Conservation (phyloP, 2,888 invertebrate genomes). For the Ochropleura plecta region DNA sequence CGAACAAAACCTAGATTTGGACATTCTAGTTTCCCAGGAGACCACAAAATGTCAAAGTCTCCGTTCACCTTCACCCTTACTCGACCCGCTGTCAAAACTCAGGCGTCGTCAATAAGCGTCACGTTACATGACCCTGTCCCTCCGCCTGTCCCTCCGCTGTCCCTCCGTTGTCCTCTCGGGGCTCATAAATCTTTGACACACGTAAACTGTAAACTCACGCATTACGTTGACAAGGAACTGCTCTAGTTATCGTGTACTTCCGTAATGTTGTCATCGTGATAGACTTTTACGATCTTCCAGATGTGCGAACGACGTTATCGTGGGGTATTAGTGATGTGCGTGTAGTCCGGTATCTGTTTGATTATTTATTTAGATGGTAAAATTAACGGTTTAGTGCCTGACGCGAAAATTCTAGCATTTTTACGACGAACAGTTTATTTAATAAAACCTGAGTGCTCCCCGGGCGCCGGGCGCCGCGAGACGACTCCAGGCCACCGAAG, state of each 20-base stretch:
- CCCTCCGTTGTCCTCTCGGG: conserved; percentile 8
- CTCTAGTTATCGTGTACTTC: conserved; percentile 7
- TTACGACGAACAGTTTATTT: neutral
- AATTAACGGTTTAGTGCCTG: neutral
- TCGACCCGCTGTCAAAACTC: conserved; percentile 31
- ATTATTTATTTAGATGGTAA: neutral
- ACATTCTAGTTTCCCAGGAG: neutral
- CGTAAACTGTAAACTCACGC: conserved; percentile 35
- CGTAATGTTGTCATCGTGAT: neutral
- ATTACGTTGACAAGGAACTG: conserved; percentile 28
- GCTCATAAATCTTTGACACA: conserved; percentile 28
- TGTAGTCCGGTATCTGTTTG: neutral
- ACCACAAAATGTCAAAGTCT: neutral
- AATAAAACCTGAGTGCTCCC: too few species aligned
- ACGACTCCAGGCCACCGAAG: too few species aligned
- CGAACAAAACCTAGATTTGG: neutral
- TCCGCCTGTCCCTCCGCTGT: neutral
- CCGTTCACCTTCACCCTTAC: neutral
- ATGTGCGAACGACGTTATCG: neutral
- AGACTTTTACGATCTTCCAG: conserved; percentile 24
- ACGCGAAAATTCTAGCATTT: neutral
- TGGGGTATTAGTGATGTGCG: neutral
- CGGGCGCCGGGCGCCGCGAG: too few species aligned
- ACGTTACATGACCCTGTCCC: conserved; percentile 1
- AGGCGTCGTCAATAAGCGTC: conserved; percentile 22